Evolutionary conservation across 2,113 vertebrate genomes (phyloP).

Genomic region (Petromus typicus): DNA sequence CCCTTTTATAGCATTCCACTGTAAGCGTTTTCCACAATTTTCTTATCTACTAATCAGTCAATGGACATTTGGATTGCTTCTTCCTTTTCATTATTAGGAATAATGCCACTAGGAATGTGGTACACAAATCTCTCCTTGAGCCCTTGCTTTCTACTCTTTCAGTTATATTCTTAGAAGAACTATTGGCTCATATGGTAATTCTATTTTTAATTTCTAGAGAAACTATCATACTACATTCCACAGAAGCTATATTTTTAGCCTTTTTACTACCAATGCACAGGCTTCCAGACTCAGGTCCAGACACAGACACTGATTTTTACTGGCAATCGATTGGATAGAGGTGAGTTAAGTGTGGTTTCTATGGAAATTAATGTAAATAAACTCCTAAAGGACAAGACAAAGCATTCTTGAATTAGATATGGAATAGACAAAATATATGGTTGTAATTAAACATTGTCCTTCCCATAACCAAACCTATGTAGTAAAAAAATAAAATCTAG

Average conservation of each 20-base stretch:
- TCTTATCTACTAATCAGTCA: not conserved
- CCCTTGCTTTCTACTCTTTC: not conserved
- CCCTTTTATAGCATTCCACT: not conserved
- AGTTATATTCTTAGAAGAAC: not conserved
- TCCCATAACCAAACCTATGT: too few species aligned
- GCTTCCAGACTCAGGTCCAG: not conserved
- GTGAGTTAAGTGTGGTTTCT: too few species aligned
- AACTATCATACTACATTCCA: not conserved
- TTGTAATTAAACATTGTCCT: too few species aligned
- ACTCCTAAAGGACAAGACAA: too few species aligned
- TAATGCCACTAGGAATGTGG: not conserved
- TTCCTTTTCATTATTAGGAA: not conserved
- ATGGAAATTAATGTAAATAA: too few species aligned
- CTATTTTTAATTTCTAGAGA: not conserved
- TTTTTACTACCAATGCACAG: not conserved
- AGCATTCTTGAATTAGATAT: too few species aligned
- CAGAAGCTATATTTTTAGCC: not conserved
- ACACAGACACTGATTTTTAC: too few species aligned
- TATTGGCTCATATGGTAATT: not conserved
- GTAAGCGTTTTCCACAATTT: not conserved
- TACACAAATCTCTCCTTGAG: not conserved
- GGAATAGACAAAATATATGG: too few species aligned
- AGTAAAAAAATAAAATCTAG: not conserved
- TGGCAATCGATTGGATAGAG: too few species aligned
- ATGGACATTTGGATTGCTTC: not conserved